phyloP scores from a whole-genome alignment of 2,797 vertebrate genomes.

The Threskiornis aethiopicus region DNA sequence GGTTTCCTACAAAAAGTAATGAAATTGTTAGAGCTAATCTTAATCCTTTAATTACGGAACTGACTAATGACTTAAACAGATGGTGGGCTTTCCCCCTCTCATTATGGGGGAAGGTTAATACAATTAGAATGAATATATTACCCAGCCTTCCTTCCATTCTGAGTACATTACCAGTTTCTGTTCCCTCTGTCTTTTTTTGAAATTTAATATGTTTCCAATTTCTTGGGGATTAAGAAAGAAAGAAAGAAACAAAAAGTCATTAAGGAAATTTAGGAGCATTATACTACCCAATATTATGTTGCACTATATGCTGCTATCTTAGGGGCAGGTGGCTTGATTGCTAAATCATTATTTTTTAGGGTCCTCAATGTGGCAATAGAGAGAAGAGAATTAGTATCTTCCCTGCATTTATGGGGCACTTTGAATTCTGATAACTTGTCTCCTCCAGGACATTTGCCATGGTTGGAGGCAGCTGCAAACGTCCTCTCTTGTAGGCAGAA shows the following conservation, averaged over 20 bases:
- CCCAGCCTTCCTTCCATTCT: background rate
- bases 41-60: slow-evolving; percentile 63
- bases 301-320: background rate
- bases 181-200: background rate
- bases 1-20: slow-evolving; percentile 27
- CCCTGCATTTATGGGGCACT: background rate
- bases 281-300: background rate
- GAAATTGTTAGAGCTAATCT: slow-evolving; percentile 45
- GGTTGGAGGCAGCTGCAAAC: background rate
- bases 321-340: background rate
- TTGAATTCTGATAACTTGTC: slow-evolving; percentile 2
- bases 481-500: background rate
- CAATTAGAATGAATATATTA: slow-evolving; percentile 56
- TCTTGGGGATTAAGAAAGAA: slow-evolving; percentile 14
- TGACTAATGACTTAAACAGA: slow-evolving; percentile 65
- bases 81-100: slow-evolving; percentile 24
- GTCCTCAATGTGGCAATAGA: background rate
- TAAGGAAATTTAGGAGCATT: slow-evolving; percentile 4
- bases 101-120: slow-evolving; percentile 52
- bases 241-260: background rate
- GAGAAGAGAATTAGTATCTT: background rate
- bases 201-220: background rate
- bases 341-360: slow-evolving; percentile 1
- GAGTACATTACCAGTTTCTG: background rate
- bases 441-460: background rate